phyloP scores from a whole-genome alignment of 1,140 invertebrate genomes.

The Teleopsis dalmanni region DNA sequence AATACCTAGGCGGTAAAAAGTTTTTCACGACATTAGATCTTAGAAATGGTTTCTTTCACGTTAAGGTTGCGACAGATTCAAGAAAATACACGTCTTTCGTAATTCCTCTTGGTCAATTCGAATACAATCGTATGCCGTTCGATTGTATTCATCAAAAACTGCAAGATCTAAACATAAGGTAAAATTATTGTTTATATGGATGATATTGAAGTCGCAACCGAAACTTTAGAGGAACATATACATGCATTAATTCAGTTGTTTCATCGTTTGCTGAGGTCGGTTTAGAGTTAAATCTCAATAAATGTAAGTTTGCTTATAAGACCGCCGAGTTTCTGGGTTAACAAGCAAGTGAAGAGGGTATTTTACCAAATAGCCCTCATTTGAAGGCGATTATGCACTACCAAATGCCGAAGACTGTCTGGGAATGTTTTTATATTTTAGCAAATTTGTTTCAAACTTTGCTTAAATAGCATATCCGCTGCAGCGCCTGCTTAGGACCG shows the following conservation, averaged over 20 bases:
- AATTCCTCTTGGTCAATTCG: not conserved
- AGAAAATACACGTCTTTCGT: conserved; percentile 2
- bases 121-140: conserved; percentile 4
- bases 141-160: not conserved
- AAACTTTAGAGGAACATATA: not conserved
- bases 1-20: not conserved
- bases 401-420: too few species aligned
- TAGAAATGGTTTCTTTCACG: conserved; percentile 5
- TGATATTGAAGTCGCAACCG: not conserved
- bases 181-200: not conserved
- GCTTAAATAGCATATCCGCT: conserved; percentile 5
- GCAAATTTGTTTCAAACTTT: conserved; percentile 8
- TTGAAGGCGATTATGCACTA: too few species aligned
- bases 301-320: conserved; percentile 1
- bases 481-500: not conserved
- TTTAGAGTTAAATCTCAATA: not conserved
- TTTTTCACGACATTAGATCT: conserved; percentile 4
- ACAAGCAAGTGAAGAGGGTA: not conserved
- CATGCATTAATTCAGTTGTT: not conserved
- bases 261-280: not conserved
- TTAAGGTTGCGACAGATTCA: not conserved
- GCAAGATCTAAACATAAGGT: not conserved
- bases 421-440: conserved; percentile 7
- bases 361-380: too few species aligned
- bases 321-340: not conserved